Evolutionary conservation across 2,888 invertebrate genomes (phyloP), one percentile per base, ranked within the genome.

Genomic region (Heliconius hortense): DNA sequence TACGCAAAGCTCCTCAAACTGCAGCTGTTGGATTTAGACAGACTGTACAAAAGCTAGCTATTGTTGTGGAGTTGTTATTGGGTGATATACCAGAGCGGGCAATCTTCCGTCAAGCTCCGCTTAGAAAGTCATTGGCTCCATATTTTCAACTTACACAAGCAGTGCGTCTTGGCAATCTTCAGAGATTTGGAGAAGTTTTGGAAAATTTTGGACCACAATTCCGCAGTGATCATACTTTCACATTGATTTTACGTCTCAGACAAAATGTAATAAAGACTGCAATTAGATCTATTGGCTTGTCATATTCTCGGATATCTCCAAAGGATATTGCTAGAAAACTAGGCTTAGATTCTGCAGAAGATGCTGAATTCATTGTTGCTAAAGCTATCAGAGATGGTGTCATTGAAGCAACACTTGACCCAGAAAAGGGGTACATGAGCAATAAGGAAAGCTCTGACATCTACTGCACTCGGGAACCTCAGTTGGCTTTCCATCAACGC

Each of bases 251-350:
- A 68, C 97, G 99, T 79, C 95, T 99, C 74, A 96, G 99, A 74
- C 99, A 99, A 89, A 99, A 99, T 93, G 99, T 99, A 1, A 99
- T 99, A 84, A 99, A 99, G 92, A 99, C 99, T 18, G 99, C 99
- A 0, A 97, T 99, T 74, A 96, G 99, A 59, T 97, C 98, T 71
- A 99, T 99, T 89, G 99, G 98, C 1, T 90, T 98, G 43, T 99
- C 99, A 0, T 99, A 99, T 90, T 99, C 99, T 0, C 95, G 98
- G 79, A 99, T 99, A 84, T 98, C 98, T 4, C 97, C 99, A 0
- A 96, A 96, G 80, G 99, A 99, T 88, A 98, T 99, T 84, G 99
- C 99, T 0, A 96, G 96, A 80, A 99, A 99, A 86, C 94, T 99
- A 78, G 97, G 98, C 59, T 93, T 99, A 69, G 99, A 99, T 88